Conservation (phyloP, 2,797 vertebrate species). For the Ctenosaura bakeri region DNA sequence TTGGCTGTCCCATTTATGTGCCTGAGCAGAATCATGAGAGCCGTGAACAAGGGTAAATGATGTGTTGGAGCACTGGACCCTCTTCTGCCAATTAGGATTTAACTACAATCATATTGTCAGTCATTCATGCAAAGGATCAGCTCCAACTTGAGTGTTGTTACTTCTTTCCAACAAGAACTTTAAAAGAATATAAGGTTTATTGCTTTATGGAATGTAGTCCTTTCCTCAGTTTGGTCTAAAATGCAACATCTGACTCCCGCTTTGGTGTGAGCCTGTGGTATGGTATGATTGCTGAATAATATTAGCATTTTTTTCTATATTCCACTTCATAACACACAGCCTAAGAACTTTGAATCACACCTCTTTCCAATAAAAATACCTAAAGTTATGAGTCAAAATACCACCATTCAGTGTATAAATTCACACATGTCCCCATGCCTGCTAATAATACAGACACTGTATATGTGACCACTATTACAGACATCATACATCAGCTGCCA, state of each 20-base stretch:
- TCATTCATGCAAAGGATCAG: background rate
- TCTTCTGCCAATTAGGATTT: conserved; percentile 1
- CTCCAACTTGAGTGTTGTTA: background rate
- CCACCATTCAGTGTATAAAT: background rate
- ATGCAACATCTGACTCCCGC: conserved; percentile 6
- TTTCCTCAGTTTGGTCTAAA: conserved; percentile 1
- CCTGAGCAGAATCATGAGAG: background rate
- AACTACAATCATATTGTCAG: background rate
- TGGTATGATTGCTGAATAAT: background rate
- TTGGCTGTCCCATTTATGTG: conserved; percentile 29
- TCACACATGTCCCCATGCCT: background rate
- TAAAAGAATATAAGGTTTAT: conserved; percentile 5
- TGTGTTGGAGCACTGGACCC: background rate
- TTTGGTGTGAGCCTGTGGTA: background rate
- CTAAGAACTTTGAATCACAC: background rate
- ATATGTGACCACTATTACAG: background rate
- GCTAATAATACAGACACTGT: background rate
- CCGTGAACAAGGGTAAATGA: background rate
- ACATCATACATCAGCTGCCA: background rate
- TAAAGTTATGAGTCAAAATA: background rate
- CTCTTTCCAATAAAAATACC: conserved; percentile 4
- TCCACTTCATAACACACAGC: background rate
- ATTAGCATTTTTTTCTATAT: background rate
- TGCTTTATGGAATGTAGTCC: background rate
- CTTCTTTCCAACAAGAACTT: background rate